Evolutionary conservation across 1,140 invertebrate species (phyloP).

Genomic region (Cyphomyrmex costatus): DNA sequence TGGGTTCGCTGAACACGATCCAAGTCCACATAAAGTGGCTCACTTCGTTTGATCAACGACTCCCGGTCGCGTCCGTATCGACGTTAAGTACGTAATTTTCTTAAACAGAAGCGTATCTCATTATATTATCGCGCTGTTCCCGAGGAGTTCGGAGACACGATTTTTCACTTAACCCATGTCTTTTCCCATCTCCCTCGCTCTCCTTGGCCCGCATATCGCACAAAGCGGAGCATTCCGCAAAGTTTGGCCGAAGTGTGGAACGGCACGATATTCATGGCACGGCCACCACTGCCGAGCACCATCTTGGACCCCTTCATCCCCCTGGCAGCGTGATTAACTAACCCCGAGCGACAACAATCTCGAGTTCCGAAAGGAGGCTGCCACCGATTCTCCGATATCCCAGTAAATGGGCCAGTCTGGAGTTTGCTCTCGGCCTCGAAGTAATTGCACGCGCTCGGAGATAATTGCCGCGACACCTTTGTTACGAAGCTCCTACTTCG

Average conservation of each 20-base stretch:
- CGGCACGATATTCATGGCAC: slow-evolving; percentile 53
- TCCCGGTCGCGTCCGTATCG: neutral
- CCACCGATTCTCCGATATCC: slow-evolving; percentile 69
- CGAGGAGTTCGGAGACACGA: slow-evolving; percentile 35
- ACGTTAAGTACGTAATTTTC: slow-evolving; percentile 21
- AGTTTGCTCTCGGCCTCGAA: slow-evolving; percentile 70
- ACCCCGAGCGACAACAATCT: slow-evolving; percentile 75
- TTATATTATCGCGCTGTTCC: slow-evolving; percentile 32
- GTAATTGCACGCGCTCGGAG: slow-evolving; percentile 79
- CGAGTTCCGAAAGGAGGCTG: slow-evolving; percentile 75
- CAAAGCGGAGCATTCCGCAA: slow-evolving; percentile 60
- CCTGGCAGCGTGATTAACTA: slow-evolving; percentile 73
- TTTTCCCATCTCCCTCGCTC: neutral
- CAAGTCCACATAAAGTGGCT: slow-evolving; percentile 51
- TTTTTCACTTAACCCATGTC: slow-evolving; percentile 53
- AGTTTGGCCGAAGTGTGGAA: slow-evolving; percentile 52
- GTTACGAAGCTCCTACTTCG: slow-evolving; percentile 65
- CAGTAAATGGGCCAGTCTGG: slow-evolving; percentile 65
- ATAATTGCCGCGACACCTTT: slow-evolving; percentile 80
- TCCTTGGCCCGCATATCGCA: slow-evolving; percentile 32
- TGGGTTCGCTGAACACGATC: slow-evolving; percentile 38
- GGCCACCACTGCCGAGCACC: slow-evolving; percentile 10
- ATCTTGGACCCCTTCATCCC: slow-evolving; percentile 48
- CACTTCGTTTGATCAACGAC: slow-evolving; percentile 41
- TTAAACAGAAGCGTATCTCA: slow-evolving; percentile 24